Base-by-base conservation (phyloP, 2,113 vertebrate species). In the Halichoerus grypus region DNA sequence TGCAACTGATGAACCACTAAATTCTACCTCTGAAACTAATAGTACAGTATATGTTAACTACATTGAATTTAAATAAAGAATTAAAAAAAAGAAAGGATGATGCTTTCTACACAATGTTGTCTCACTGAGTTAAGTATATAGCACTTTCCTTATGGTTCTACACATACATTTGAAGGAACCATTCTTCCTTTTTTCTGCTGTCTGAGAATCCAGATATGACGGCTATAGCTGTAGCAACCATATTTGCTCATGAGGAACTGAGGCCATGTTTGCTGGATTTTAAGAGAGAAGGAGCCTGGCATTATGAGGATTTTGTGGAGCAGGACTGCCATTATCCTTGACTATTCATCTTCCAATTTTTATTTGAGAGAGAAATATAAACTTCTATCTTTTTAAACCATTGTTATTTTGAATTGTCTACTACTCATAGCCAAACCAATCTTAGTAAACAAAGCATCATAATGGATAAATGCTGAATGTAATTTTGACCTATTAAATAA, bases 401-500 rank as follows among this genome's bases (percentile, higher is more conserved):
- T 51, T 92, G 28, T 81, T 95, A 80, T 88, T 81, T 85, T 74
- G 77, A 63, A 80, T 55, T 95, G 74, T 84, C 61, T 83, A 57
- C 81, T 83, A 57, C 8, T 87, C 36, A 51, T 87, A 71, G 69
- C 90, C 42, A 92, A 94, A 85, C 19, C 36, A 83, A 95, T 91
- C 61, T 91, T 88, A 59, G 53, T 65, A 95, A 95, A 57, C 49
- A 74, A 21, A 57, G 36, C 33, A 67, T 28, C 63, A 19, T 28
- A 12, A 51, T 72, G 16, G 49, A 14, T 88, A 95, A 88, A 77
- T 77, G 59, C 53, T 19, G 61, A 94, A 67, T 5, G 36, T 42
- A 57, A 51, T n/a, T 84, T 91, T 74, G 55, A 88, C 55, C 67
- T 74, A 18, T 61, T 72, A 55, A 80, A 82, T 81, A 77, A 91